These are phyloP conservation scores for Psittacara wagleri DNA, from an alignment of 2,113 vertebrate genomes.

Conservation along the genomic window DNA sequence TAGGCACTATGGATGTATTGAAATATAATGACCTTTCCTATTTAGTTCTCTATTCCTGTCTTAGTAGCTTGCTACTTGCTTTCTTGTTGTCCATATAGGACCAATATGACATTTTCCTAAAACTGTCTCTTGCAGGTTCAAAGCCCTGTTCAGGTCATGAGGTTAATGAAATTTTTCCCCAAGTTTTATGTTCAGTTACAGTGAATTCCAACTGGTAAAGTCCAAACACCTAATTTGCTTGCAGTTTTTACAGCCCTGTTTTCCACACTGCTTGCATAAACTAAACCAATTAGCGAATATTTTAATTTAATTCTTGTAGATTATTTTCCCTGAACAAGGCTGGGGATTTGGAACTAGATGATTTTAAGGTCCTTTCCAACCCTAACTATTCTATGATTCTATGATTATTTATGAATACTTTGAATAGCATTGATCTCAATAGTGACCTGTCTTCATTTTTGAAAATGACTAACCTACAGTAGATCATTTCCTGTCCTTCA, in stretches of 20 bases:
- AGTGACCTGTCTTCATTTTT: background rate
- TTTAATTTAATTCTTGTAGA: background rate
- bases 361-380: background rate
- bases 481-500: background rate
- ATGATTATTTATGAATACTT: background rate
- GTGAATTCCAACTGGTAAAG: background rate
- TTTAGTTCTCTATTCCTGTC: background rate
- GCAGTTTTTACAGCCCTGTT: background rate
- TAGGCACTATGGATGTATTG: background rate
- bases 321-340: background rate
- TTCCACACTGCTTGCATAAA: background rate
- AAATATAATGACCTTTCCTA: background rate
- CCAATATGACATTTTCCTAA: background rate
- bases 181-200: background rate
- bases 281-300: background rate
- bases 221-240: background rate
- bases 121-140: background rate
- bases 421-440: background rate
- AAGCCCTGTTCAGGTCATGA: background rate
- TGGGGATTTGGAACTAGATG: background rate
- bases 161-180: background rate
- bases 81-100: background rate
- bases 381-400: background rate
- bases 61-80: background rate
- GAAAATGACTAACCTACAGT: background rate